Evolutionary conservation across 2,888 invertebrate genomes (phyloP).

Genomic region (Parasteatoda lunata): DNA sequence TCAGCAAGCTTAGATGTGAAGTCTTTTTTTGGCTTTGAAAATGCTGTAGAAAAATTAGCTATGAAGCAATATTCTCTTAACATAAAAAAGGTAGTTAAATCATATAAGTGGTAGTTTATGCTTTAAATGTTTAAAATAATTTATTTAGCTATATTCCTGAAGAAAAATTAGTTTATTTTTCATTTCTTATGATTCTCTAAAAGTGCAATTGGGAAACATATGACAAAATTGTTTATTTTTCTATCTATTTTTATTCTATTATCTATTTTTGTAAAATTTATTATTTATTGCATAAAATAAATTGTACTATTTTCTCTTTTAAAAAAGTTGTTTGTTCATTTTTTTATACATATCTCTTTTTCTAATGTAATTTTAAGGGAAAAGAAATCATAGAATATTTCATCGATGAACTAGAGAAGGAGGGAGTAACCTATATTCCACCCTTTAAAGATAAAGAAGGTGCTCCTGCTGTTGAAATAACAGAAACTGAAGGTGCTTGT

Average conservation of each 20-base stretch:
- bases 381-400: slow-evolving; percentile 95
- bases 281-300: no score
- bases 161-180: no score
- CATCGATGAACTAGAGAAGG: slow-evolving; percentile 83
- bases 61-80: slow-evolving; percentile 95
- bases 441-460: slow-evolving; percentile 63
- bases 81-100: slow-evolving; percentile 80
- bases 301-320: no score
- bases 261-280: no score
- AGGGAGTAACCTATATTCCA: slow-evolving; percentile 81
- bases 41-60: slow-evolving; percentile 93
- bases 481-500: slow-evolving; percentile 54
- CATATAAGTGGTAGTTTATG: no score
- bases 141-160: no score
- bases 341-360: background rate
- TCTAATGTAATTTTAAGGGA: slow-evolving; percentile 78
- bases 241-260: no score
- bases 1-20: slow-evolving; percentile 92
- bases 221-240: no score
- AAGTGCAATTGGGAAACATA: no score
- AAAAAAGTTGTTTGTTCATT: no score
- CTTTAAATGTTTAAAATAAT: no score
- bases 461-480: slow-evolving; percentile 55
- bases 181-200: no score
- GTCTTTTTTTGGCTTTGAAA: slow-evolving; percentile 95